Evolutionary conservation across 2,113 vertebrate species (phyloP), one percentile per base, ranked within the genome.

Genomic region (Motacilla alba): DNA sequence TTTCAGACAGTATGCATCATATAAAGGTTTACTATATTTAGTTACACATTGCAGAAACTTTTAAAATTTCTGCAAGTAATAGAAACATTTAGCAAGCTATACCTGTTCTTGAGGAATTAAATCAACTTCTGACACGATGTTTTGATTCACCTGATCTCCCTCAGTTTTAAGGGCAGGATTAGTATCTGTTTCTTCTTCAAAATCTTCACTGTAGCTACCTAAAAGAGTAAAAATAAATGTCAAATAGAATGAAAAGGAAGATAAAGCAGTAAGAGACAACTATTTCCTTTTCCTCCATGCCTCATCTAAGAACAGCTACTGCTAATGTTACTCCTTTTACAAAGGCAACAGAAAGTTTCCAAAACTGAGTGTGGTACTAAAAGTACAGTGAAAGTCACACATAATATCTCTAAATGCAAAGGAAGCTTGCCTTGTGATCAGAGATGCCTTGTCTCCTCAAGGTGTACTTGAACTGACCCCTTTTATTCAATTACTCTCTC

Each of bases 161-260:
- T 97, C 93, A 59, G 83, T 77, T 95, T 96, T 93, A 87, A 66
- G 81, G 30, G 37, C 44, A 75, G 39, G 49, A 75, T 93, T 94
- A 90, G 39, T n/a, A 52, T 97, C 97, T 37, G 96, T 95, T 30
- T 98, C 98, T 73, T 98, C 98, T 96, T 99, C 98, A 98, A 99
- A 99, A 96, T 99, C 98, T 52, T 99, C 98, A 95, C 98, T 99
- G 94, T 99, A 99, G 83, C 97, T 97, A 76, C 95, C 98, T 97
- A 37, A 95, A 98, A 94, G 49, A 96, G 23, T 30, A 68, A 84
- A 93, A 93, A 76, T 31, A 80, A 81, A 95, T 11, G 52, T 39
- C 12, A 67, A 72, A 83, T 0, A 35, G 13, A 88, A 64, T 47
- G 20, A 94, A 47, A 52, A 55, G 30, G 18, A 86, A 55, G 31